A percentile compares a stretch with the other conserved stretches of the same genome.
Conservation (phyloP, 2,797 vertebrate genomes). For the Pangasius sanitwongsei region DNA sequence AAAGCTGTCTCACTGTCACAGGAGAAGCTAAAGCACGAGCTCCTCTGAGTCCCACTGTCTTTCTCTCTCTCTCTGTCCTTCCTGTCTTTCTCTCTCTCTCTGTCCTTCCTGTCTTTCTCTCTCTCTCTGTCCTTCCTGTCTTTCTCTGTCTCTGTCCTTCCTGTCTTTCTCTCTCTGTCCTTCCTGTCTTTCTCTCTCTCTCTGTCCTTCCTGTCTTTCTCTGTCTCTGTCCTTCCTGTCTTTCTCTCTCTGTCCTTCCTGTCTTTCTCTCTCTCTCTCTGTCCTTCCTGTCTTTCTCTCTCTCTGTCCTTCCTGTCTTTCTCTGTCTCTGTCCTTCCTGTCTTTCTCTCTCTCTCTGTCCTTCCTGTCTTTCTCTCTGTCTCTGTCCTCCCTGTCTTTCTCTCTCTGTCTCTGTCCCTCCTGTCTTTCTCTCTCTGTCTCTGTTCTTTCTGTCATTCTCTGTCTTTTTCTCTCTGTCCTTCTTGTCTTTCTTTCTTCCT, state of each 20-base stretch:
- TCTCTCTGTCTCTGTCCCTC: too few relatives aligned
- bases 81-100: background rate
- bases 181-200: constrained; percentile 11
- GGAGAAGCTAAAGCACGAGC: constrained; percentile 23
- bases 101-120: background rate
- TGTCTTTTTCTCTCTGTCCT: background rate
- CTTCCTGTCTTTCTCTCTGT: background rate
- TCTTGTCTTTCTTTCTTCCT: constrained; percentile 17
- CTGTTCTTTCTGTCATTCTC: too few relatives aligned
- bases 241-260: constrained; percentile 40
- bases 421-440: background rate
- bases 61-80: constrained; percentile 21
- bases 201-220: constrained; percentile 43
- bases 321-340: constrained; percentile 34
- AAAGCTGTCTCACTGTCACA: background rate
- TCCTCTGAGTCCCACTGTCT: background rate
- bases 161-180: background rate
- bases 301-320: constrained; percentile 24
- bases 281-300: background rate
- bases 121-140: too few relatives aligned
- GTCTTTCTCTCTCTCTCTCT: constrained; percentile 43
- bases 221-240: constrained; percentile 39
- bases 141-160: background rate
- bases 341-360: constrained; percentile 37
- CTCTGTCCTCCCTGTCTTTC: background rate